Evolutionary conservation across 2,113 vertebrate genomes (phyloP).

Genomic region (Condylura cristata): DNA sequence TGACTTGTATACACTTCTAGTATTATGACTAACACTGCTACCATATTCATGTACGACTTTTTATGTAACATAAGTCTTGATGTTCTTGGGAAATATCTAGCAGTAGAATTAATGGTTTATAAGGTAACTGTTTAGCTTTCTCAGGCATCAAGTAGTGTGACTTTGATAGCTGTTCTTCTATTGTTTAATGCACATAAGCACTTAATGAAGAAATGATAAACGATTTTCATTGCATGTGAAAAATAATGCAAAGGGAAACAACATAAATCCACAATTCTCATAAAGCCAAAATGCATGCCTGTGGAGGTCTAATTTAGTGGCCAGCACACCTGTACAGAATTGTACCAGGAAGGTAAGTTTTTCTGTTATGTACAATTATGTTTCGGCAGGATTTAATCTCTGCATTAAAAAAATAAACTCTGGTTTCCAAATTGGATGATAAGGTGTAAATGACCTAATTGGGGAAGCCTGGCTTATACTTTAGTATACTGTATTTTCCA

Average conservation of each 20-base stretch:
- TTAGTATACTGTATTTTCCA: neutral
- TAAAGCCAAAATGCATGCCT: neutral
- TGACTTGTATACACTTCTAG: neutral
- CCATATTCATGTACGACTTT: neutral
- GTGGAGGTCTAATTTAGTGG: neutral
- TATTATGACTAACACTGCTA: neutral
- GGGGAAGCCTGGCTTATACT: neutral
- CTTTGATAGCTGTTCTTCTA: conserved; percentile 25
- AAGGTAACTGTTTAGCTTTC: neutral
- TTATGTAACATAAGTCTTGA: neutral
- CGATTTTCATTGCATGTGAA: neutral
- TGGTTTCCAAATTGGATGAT: neutral
- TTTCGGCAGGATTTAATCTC: conserved; percentile 4
- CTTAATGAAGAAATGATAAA: conserved; percentile 8
- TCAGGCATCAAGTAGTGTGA: neutral
- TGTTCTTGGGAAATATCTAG: neutral
- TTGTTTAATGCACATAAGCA: neutral
- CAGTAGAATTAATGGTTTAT: neutral
- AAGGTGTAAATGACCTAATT: conserved; percentile 20
- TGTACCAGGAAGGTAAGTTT: neutral
- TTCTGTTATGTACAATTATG: neutral
- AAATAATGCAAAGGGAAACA: neutral
- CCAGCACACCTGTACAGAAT: neutral
- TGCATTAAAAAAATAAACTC: conserved; percentile 1
- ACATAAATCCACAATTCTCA: neutral